These are phyloP conservation scores for Phrynosoma blainvillii DNA, from an alignment of 2,113 vertebrate species.

Conservation along the genomic window DNA sequence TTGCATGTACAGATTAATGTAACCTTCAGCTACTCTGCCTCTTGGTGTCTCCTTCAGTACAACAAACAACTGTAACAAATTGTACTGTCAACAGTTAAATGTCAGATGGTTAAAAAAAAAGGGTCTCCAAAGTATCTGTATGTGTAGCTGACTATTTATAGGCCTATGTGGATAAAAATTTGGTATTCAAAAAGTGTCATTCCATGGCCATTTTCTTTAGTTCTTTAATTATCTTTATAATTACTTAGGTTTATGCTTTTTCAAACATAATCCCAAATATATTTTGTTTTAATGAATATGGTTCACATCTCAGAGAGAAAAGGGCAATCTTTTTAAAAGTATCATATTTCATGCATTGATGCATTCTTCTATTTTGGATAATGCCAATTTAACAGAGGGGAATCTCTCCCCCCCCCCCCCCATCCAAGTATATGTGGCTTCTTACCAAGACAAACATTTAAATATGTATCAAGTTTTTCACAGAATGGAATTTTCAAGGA, in stretches of 20 bases:
- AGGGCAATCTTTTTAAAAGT: conserved; percentile 38
- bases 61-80: not conserved
- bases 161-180: conserved; percentile 20
- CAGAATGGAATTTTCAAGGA: conserved; percentile 46
- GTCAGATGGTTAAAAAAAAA: conserved; percentile 19
- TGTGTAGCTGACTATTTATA: conserved; percentile 18
- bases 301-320: conserved; percentile 34
- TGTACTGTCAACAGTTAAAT: conserved; percentile 55
- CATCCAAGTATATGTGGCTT: conserved; percentile 24
- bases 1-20: not conserved
- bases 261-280: conserved; percentile 37
- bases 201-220: conserved; percentile 25
- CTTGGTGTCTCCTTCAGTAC: conserved; percentile 49
- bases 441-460: not conserved
- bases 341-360: not conserved
- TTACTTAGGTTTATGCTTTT: conserved; percentile 8
- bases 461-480: conserved; percentile 35
- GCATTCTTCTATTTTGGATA: conserved; percentile 21
- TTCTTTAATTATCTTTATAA: conserved; percentile 42
- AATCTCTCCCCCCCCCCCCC: not conserved
- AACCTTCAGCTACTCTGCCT: conserved; percentile 53
- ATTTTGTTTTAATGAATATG: conserved; percentile 15
- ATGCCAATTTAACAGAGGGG: conserved; percentile 31
- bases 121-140: not conserved
- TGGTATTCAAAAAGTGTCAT: not conserved